Base-by-base conservation (phyloP, 2,113 vertebrate genomes). In the Pygoscelis adeliae region DNA sequence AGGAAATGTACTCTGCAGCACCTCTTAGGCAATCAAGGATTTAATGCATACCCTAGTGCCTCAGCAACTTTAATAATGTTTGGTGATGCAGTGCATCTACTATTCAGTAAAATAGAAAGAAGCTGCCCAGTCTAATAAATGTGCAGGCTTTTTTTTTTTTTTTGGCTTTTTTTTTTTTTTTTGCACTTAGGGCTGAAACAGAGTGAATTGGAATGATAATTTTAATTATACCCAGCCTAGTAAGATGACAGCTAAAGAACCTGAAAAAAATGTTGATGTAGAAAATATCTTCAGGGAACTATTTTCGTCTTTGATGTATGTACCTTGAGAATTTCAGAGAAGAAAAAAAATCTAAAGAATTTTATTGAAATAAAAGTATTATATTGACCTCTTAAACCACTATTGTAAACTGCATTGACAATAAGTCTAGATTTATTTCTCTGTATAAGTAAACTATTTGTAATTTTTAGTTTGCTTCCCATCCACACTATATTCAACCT, bases 391-490 rank as follows among this genome's bases (percentile, higher is more conserved):
- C 11, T 73, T 90, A 87, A 91, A 92, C 6, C 14, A 10, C 32
- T 66, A 44, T 13, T 22, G 30, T 40, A 89, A 93, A 86, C 27
- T 83, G 47, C 27, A 52, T 70, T 93, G 83, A 72, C 52, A 72
- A 23, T 34, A 95, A 53, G 34, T 32, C 15, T 47, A 61, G 38
- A 94, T 85, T 77, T 92, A 85, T 78, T 95, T 95, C 44, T 59
- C 23, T 61, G 5, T 81, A 5, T 42, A 58, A 77, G 11, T 40
- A 93, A 86, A 71, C 19, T 29, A 36, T 58, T 92, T 59, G 18
- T 91, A 78, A 71, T 81, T 88, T 96, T 88, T 82, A 83, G 13
- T 78, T 88, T 85, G 58, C 34, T 95, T 94, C 42, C 15, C 52
- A 62, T 69, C 20, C 49, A 81, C 77, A 58, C 8, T 85, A 36